Percentiles rank a stretch among this genome's conserved stretches.
Conservation (phyloP, 2,888 invertebrate species). For the Cheilosia variabilis region DNA sequence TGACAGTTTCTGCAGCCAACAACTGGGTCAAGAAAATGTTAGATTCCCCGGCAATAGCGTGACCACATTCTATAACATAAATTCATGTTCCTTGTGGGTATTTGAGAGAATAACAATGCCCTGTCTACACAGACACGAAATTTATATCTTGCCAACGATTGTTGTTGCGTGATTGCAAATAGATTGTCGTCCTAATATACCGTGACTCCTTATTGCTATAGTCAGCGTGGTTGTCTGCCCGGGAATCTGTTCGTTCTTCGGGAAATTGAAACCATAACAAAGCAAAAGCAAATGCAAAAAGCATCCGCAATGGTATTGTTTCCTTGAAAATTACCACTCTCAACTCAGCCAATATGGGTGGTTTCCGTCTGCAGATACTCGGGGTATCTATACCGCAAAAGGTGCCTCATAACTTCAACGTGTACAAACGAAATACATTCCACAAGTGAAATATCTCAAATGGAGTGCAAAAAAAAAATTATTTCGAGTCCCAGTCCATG, state of each 20-base stretch:
- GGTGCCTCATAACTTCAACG: slow-evolving; percentile 49
- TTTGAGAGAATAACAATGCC: slow-evolving; percentile 24
- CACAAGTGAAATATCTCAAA: slow-evolving; percentile 58
- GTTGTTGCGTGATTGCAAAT: slow-evolving; percentile 70
- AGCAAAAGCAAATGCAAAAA: background rate
- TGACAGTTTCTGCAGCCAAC: slow-evolving; percentile 59
- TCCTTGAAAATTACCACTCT: slow-evolving; percentile 37
- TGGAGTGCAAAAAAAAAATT: slow-evolving; percentile 7
- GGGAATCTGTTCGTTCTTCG: slow-evolving; percentile 56
- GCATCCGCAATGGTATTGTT: slow-evolving; percentile 53
- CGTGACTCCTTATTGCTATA: slow-evolving; percentile 42
- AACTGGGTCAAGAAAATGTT: slow-evolving; percentile 66
- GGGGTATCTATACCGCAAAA: slow-evolving; percentile 11
- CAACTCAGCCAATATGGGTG: slow-evolving; percentile 29
- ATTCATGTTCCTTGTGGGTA: slow-evolving; percentile 13
- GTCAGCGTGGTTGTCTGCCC: slow-evolving; percentile 13
- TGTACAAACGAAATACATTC: slow-evolving; percentile 35
- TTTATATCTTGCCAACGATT: slow-evolving; percentile 54
- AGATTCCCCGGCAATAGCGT: slow-evolving; percentile 50
- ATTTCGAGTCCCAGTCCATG: slow-evolving; percentile 30
- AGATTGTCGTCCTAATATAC: slow-evolving; percentile 52
- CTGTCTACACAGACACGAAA: slow-evolving; percentile 22
- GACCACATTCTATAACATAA: slow-evolving; percentile 57
- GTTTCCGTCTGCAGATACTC: background rate
- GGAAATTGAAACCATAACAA: slow-evolving; percentile 72